These are phyloP conservation scores for Mormyrops boulengeri DNA, from an alignment of 2,797 vertebrate genomes.

Conservation along the genomic window DNA sequence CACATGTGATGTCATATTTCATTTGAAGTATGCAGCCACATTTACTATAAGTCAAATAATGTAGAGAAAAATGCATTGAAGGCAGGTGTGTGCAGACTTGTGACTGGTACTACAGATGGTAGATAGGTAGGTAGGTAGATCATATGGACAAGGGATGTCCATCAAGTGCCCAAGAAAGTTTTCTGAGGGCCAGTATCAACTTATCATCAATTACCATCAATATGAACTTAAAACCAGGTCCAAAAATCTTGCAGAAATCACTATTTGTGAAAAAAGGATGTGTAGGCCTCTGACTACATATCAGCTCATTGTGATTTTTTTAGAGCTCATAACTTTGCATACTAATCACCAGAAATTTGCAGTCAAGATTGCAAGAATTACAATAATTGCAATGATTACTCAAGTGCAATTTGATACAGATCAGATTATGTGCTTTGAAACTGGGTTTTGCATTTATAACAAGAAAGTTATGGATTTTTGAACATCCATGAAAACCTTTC, in stretches of 20 bases:
- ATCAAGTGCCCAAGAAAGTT: too few relatives aligned
- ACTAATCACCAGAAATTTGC: background rate
- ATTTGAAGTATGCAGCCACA: background rate
- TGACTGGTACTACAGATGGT: too few relatives aligned
- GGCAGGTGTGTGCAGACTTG: background rate
- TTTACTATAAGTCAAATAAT: background rate
- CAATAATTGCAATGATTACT: background rate
- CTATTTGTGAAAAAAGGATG: background rate
- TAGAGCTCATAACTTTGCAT: background rate
- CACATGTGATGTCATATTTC: background rate
- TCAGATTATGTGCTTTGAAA: background rate
- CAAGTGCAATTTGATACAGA: background rate
- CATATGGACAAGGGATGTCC: too few relatives aligned
- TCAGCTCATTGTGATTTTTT: background rate
- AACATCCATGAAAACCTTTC: background rate
- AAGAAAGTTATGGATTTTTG: background rate
- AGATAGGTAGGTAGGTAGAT: too few relatives aligned
- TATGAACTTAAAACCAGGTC: too few relatives aligned
- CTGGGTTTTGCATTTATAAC: background rate
- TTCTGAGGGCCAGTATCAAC: too few relatives aligned
- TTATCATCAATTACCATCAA: too few relatives aligned
- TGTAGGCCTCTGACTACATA: background rate
- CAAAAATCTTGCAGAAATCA: too few relatives aligned
- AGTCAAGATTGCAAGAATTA: background rate
- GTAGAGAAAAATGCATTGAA: background rate